Evolutionary conservation across 2,113 vertebrate species (phyloP).

Genomic region (Laterallus jamaicensis): DNA sequence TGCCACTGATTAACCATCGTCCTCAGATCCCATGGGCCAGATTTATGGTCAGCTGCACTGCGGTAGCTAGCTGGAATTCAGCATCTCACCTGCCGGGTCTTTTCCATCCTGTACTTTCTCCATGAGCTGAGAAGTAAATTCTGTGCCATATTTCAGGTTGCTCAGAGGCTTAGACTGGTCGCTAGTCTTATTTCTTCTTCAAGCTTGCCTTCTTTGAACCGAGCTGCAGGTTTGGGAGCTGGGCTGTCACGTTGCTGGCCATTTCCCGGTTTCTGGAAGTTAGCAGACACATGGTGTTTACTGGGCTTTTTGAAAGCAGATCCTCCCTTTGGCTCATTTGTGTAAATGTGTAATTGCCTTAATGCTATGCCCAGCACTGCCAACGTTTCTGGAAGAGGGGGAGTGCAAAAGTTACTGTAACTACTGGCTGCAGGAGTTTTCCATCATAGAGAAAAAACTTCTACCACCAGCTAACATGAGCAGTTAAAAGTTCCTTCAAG

Average conservation of each 20-base stretch:
- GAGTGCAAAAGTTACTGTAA: background rate
- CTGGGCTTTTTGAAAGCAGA: background rate
- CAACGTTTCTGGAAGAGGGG: background rate
- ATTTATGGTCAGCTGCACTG: background rate
- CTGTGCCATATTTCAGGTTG: background rate
- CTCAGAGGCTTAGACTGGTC: background rate
- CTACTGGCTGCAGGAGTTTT: background rate
- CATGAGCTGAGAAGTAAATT: background rate
- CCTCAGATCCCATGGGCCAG: background rate
- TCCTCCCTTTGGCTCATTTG: background rate
- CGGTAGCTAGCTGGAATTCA: background rate
- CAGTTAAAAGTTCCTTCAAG: constrained; percentile 1
- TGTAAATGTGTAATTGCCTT: background rate
- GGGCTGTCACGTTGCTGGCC: background rate
- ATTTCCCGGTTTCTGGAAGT: background rate
- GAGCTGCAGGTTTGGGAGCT: background rate
- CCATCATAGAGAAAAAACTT: background rate
- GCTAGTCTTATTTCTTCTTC: background rate
- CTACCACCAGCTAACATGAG: background rate
- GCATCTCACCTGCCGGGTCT: rapidly evolving
- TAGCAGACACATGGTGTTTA: background rate
- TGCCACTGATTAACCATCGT: background rate
- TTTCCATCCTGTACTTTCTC: background rate
- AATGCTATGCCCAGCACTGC: background rate
- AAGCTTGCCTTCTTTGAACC: background rate